Conservation (phyloP, 2,113 vertebrate species). For the Centropus unirufus region DNA sequence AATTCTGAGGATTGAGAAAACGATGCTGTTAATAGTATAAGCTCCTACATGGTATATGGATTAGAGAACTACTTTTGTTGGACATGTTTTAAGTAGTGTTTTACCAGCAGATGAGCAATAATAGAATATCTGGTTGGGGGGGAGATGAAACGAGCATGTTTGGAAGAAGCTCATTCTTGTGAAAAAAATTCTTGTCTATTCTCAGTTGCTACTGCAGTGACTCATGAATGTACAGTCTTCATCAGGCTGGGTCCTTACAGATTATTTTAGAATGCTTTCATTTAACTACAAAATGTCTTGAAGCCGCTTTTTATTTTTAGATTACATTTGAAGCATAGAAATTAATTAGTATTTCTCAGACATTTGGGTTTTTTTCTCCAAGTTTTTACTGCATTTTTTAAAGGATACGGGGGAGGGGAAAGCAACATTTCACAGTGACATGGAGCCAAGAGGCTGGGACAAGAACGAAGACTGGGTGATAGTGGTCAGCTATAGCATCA, state of each 20-base stretch:
- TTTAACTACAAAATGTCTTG: background rate
- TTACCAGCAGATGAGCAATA: background rate
- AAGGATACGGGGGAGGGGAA: background rate
- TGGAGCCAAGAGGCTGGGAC: background rate
- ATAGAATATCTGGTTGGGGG: background rate
- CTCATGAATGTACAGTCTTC: background rate
- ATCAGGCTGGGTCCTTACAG: background rate
- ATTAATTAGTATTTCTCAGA: constrained; percentile 12
- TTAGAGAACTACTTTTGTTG: background rate
- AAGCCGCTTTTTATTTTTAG: constrained; percentile 35
- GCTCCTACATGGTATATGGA: background rate
- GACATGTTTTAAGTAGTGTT: constrained; percentile 1
- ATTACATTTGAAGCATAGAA: background rate
- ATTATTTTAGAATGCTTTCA: constrained; percentile 9
- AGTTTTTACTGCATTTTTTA: background rate
- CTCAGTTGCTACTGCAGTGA: background rate
- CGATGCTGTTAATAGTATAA: background rate
- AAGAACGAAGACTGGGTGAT: background rate
- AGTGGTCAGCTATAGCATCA: background rate
- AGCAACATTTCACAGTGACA: background rate
- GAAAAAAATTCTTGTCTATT: background rate
- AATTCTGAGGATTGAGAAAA: background rate
- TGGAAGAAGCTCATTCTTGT: background rate
- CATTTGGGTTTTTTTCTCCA: background rate
- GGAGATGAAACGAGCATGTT: background rate